These are phyloP conservation scores for Steinernema feltiae DNA, from an alignment of 1,140 invertebrate genomes.

Conservation along the genomic window DNA sequence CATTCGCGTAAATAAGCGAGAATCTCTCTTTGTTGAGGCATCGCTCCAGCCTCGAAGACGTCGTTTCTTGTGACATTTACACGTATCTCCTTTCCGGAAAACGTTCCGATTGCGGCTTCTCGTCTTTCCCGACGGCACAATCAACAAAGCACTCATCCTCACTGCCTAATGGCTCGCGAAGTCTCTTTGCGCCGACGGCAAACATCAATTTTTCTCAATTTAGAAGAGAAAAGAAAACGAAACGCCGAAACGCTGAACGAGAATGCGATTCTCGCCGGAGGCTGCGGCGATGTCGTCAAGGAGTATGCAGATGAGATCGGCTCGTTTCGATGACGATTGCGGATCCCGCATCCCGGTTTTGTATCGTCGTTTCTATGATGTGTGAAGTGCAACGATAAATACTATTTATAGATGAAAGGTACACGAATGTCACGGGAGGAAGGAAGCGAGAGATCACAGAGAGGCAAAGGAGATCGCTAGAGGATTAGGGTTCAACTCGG, in stretches of 20 bases:
- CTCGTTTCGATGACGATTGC: not conserved
- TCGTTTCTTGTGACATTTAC: too few species aligned
- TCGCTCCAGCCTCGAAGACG: too few species aligned
- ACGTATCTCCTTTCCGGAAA: not conserved
- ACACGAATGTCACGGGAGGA: not conserved
- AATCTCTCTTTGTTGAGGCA: too few species aligned
- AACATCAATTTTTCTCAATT: not conserved
- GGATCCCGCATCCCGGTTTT: not conserved
- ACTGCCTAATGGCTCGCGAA: not conserved
- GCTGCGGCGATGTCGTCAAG: not conserved
- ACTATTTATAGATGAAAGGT: not conserved
- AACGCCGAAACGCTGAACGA: too few species aligned
- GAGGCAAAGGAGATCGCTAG: not conserved
- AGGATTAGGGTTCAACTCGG: too few species aligned
- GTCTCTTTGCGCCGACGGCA: not conserved
- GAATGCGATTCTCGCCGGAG: too few species aligned
- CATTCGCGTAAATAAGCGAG: too few species aligned
- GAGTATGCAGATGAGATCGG: not conserved
- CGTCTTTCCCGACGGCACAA: not conserved
- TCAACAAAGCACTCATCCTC: not conserved
- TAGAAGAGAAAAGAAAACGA: too few species aligned
- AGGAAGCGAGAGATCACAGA: conserved; percentile 12
- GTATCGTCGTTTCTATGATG: not conserved
- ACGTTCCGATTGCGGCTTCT: not conserved
- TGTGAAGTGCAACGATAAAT: not conserved